phyloP scores from a whole-genome alignment of 2,113 vertebrate genomes.

The Coregonus clupeaformis region DNA sequence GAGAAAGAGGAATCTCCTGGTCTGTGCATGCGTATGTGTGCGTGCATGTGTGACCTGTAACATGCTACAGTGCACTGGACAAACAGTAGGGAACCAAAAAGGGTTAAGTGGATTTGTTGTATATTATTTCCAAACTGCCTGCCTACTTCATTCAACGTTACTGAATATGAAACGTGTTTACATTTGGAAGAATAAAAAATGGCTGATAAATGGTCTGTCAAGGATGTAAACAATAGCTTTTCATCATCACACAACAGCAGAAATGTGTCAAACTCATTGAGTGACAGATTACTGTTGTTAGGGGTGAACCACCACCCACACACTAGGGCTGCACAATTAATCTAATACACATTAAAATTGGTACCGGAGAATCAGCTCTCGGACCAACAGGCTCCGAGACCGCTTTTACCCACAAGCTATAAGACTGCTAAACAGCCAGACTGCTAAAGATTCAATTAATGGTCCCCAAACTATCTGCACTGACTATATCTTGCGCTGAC shows the following conservation, averaged over 20 bases:
- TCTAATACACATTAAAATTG: too few species aligned
- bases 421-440: too few species aligned
- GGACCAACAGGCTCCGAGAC: too few species aligned
- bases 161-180: background rate
- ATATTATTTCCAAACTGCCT: background rate
- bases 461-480: too few species aligned
- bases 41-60: background rate
- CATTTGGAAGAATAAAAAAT: background rate
- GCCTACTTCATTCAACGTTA: background rate
- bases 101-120: background rate
- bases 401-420: too few species aligned
- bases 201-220: background rate
- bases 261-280: background rate
- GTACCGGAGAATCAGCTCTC: too few species aligned
- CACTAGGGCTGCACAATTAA: too few species aligned
- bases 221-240: background rate
- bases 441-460: too few species aligned
- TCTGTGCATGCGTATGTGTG: background rate
- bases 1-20: conserved; percentile 26
- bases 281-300: background rate
- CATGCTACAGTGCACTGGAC: background rate
- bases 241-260: background rate
- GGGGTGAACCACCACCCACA: background rate
- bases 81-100: background rate
- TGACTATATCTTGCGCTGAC: too few species aligned